Base-by-base conservation (phyloP, 2,113 vertebrate genomes). In the Semicossyphus pulcher region DNA sequence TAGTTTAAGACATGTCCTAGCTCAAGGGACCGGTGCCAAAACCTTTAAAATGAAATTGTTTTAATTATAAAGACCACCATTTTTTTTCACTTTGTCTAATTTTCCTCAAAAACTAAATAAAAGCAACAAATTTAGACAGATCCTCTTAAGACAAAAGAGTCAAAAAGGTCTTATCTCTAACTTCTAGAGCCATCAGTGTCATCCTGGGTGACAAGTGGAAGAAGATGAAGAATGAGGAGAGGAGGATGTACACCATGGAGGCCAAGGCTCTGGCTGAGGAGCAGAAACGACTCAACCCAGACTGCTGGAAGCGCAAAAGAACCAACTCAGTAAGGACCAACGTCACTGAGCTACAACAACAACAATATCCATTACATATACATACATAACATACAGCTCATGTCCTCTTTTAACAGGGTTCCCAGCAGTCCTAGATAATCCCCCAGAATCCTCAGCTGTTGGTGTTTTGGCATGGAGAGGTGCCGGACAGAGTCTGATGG, bases 241-340 rank as follows among this genome's bases (percentile, higher is more conserved):
- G 97, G 72, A 94, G 96, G 88, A 95, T 97, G 94, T 99, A 97
- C 89, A 98, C 97, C 34, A 92, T 97, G 94, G 98, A 99, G 95
- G 98, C 98, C 92, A 99, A 99, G 90, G 97, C 96, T 88, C 92
- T 99, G 92, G 98, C 97, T 2, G 97, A 99, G 90, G 98, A 99
- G 93, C 98, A 99, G 91, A 99, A 99, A 81, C 95, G 97, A 82
- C 94, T 99, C 88, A 99, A 99, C 92, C 98, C 97, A 45, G 98
- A 99, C 92, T 99, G 98, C 93, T 99, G 97, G 98, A 99, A 99
- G 92, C 96, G 98, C 86, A 99, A 99, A 95, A 95, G 98, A 94
- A 99, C 96, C 84, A 99, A 98, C 93, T 99, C 98, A 26, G 98
- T 99, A 93, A 63, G 95, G 91, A 71, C 9, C n/a, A 32, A 45